Percentiles rank a stretch among this genome's conserved stretches.
These are phyloP conservation scores for Poicephalus gulielmi DNA, from an alignment of 2,113 vertebrate species.

Conservation along the genomic window DNA sequence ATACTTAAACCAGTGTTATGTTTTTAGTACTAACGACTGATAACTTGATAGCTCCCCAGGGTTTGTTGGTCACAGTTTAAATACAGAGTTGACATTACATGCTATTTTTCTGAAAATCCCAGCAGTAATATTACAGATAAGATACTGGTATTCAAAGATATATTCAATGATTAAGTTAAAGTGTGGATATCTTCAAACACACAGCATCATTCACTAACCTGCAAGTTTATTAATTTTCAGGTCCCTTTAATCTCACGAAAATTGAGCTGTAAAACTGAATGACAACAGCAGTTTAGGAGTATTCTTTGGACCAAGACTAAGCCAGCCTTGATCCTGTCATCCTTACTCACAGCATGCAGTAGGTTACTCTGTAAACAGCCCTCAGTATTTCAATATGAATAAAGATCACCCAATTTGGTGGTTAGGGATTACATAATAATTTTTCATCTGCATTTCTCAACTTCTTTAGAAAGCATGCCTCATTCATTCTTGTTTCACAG, in stretches of 20 bases:
- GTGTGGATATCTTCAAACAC: background rate
- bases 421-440: background rate
- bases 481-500: background rate
- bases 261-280: background rate
- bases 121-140: constrained; percentile 48
- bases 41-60: constrained; percentile 76
- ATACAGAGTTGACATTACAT: constrained; percentile 61
- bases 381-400: constrained; percentile 11
- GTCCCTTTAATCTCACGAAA: background rate
- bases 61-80: constrained; percentile 68
- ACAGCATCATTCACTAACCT: background rate
- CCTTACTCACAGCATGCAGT: background rate
- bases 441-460: background rate
- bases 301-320: background rate
- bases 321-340: constrained; percentile 16
- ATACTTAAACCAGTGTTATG: constrained; percentile 62
- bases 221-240: background rate
- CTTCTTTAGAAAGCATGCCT: background rate
- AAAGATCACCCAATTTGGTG: background rate
- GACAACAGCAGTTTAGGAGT: background rate
- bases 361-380: background rate
- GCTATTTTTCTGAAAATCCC: constrained; percentile 69
- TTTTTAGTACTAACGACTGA: constrained; percentile 74
- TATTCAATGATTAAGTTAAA: background rate
- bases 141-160: constrained; percentile 40